Evolutionary conservation across 1,140 invertebrate species (phyloP).

Genomic region (Hormaphis cornu): DNA sequence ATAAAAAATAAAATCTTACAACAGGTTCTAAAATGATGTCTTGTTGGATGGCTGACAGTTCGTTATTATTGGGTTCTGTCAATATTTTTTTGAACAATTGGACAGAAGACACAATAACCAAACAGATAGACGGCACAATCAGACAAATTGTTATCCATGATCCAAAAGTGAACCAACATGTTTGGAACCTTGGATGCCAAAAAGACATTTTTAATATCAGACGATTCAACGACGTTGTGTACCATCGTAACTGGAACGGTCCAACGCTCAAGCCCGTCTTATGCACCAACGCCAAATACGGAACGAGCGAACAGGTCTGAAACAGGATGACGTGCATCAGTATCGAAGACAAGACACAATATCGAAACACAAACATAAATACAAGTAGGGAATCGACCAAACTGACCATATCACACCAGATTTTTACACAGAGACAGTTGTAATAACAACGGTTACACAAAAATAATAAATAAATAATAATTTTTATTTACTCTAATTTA

Average conservation of each 20-base stretch:
- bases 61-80: conserved; percentile 27
- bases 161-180: conserved; percentile 51
- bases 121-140: conserved; percentile 36
- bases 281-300: conserved; percentile 63
- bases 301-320: conserved; percentile 69
- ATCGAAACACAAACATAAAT: no score
- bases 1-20: conserved; percentile 38
- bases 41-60: not conserved
- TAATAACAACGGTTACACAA: no score
- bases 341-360: no score
- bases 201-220: conserved; percentile 62
- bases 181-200: conserved; percentile 52
- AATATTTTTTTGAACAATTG: conserved; percentile 32
- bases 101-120: conserved; percentile 35
- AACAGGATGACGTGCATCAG: conserved; percentile 41
- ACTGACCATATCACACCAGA: no score
- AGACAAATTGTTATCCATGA: conserved; percentile 37
- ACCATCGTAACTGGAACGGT: conserved; percentile 62
- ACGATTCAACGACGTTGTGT: conserved; percentile 64
- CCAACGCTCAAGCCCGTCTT: conserved; percentile 62
- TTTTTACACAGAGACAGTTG: no score
- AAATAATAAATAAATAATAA: no score
- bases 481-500: no score
- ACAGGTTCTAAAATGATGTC: conserved; percentile 41
- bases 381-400: no score